These are phyloP conservation scores for Struthidea cinerea DNA, from an alignment of 2,113 vertebrate species.

Conservation along the genomic window DNA sequence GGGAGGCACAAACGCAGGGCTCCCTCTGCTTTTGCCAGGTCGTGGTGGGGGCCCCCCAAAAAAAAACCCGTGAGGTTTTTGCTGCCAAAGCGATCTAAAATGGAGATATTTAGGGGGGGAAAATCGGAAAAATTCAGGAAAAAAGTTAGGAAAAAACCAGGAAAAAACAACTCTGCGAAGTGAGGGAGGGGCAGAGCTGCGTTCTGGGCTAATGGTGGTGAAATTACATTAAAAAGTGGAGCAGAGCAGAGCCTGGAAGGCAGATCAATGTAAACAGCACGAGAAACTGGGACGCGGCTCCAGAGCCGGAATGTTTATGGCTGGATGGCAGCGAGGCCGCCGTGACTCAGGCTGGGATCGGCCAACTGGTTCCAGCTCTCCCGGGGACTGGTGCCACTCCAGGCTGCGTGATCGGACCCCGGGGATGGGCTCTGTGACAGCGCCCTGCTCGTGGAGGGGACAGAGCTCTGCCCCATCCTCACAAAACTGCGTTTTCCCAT, in stretches of 20 bases:
- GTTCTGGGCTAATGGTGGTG: conserved; percentile 1
- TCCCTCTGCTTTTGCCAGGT: not conserved
- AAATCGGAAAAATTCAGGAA: not conserved
- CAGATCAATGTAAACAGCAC: not conserved
- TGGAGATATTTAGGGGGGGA: not conserved
- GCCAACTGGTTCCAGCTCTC: not conserved
- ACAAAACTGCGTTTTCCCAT: rapidly evolving
- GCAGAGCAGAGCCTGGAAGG: conserved; percentile 30
- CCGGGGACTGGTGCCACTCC: not conserved
- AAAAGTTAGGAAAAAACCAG: not conserved
- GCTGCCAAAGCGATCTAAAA: not conserved
- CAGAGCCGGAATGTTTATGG: not conserved
- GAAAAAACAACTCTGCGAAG: not conserved
- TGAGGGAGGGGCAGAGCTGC: not conserved
- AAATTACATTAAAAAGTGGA: conserved; percentile 13
- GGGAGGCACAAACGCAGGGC: rapidly evolving
- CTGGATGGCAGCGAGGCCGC: not conserved
- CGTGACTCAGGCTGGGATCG: not conserved
- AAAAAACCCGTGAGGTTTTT: not conserved
- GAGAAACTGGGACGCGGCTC: conserved; percentile 36
- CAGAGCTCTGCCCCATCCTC: not conserved
- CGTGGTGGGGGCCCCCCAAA: rapidly evolving
- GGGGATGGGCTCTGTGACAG: not conserved
- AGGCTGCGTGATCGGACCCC: not conserved
- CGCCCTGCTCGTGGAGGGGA: not conserved